phyloP scores from a whole-genome alignment of 2,113 vertebrate species.

The Ophiodon elongatus region DNA sequence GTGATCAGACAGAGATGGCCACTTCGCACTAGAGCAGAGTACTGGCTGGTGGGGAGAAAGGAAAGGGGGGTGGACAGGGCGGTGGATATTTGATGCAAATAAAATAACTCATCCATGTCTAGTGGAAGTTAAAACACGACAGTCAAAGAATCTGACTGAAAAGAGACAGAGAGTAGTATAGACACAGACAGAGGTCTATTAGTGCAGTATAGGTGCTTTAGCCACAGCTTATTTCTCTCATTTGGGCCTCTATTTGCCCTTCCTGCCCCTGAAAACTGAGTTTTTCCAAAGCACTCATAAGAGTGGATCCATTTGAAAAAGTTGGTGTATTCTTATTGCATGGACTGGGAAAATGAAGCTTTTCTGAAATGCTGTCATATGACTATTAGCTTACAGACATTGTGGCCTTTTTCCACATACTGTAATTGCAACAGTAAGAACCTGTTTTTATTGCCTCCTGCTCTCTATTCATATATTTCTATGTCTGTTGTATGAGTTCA shows the following conservation, averaged over 20 bases:
- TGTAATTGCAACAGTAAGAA: neutral
- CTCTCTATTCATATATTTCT: neutral
- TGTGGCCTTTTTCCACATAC: neutral
- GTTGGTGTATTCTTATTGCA: neutral
- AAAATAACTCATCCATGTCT: conserved; percentile 24
- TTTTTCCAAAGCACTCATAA: neutral
- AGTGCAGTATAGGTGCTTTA: conserved; percentile 12
- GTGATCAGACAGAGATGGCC: conserved; percentile 63
- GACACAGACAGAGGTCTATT: conserved; percentile 16
- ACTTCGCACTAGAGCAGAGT: conserved; percentile 55
- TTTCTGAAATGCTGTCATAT: neutral
- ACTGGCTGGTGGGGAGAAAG: conserved; percentile 38
- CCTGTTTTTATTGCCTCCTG: neutral
- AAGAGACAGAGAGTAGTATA: conserved; percentile 5
- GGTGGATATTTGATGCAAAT: conserved; percentile 46
- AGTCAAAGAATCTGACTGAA: conserved; percentile 36
- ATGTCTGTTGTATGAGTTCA: neutral
- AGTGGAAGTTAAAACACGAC: conserved; percentile 32
- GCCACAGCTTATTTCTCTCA: conserved; percentile 7
- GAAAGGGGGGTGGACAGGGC: conserved; percentile 8
- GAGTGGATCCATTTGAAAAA: neutral
- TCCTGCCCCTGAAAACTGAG: neutral
- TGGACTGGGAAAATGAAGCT: neutral
- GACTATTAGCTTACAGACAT: conserved; percentile 2
- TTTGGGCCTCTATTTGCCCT: neutral